Base-by-base conservation (phyloP, 2,113 vertebrate genomes). In the Carassius carassius region DNA sequence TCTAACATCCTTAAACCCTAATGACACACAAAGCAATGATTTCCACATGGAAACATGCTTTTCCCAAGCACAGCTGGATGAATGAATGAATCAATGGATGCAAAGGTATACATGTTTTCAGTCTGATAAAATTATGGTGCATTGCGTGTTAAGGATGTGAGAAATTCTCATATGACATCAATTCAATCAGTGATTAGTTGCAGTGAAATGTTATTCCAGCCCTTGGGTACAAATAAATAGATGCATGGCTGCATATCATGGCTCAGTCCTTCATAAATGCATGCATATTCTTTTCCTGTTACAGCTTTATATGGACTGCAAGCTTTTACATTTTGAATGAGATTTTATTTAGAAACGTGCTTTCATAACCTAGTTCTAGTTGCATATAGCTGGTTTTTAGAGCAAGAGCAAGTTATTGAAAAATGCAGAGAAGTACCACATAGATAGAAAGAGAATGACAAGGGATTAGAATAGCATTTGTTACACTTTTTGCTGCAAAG, bases 291-390 rank as follows among this genome's bases (percentile, higher is more conserved):
- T 17, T 4, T 51, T 23, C 3, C 77, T 81, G 37, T 70, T 41
- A 54, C n/a, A 49, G 51, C 44, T 70, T n/a, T 49, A 62, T 37
- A 56, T 69, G 29, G 25, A 49, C 49, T 62, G 60, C 80, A 63
- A 77, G 60, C 25, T 44, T 19, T 78, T 35, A 47, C 77, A 70
- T 81, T 44, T 67, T 73, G 44, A 78, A 86, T 78, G 25, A 54
- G 19, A n/a, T 74, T 69, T 75, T 58, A 69, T 51, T 51, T 23
- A 56, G 37, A 21, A 58, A 58, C 29, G 70, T 19, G 62, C 17
- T 62, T 70, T 78, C 23, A 19, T 51, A 23, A 65, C n/a, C 54
- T n/a, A 51, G 83, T 58, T 72, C 29, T 72, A 72, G 67, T 65
- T 32, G 70, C n/a, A 72, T 80, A 63, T 44, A 62, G 56, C 76